Base-by-base conservation (phyloP, 2,797 vertebrate species). In the Varecia variegata region DNA sequence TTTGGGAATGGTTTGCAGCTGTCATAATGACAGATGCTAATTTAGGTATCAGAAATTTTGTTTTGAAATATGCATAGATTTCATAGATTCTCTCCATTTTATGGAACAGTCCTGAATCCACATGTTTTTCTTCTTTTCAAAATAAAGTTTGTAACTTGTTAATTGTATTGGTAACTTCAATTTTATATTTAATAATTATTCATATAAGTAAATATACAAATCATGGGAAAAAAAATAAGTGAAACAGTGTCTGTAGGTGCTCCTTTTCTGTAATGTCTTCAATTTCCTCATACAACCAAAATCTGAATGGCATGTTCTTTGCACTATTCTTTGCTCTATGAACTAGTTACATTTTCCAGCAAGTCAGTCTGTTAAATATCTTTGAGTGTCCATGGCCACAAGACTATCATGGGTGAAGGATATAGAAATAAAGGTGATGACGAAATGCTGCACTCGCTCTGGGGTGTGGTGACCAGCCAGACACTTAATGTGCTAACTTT, bases 41-140 rank as follows among this genome's bases (percentile, higher is more conserved):
- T 83, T 88, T 67, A 90, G 77, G 77, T 86, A 82, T 90, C 92
- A 93, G 94, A 96, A 76, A 90, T 50, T 92, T 92, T 88, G 50
- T 60, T 96, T 85, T 88, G 52, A 97, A 95, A 70, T 92, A 65
- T 47, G 67, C 21, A n/a, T 62, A 85, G 35, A 56, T 67, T 77
- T 52, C 27, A 80, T 82, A 50, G 21, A 54, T 17, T 90, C 86
- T 80, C 35, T 67, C 70, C 23, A 18, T 79, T 93, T 93, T 94
- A 21, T 74, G 60, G n/a, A 95, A 81, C 3, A 65, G 27, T 85
- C 38, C 81, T 93, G 40, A 85, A 73, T 45, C 25, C 9, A 68
- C 15, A 62, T 71, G 47, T 76, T 89, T 95, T 67, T 65, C 76
- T 85, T 90, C 9, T 92, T 89, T 93, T 79, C 56, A 92, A 84